Evolutionary conservation across 2,113 vertebrate genomes (phyloP).

Genomic region (Tupaia tana): DNA sequence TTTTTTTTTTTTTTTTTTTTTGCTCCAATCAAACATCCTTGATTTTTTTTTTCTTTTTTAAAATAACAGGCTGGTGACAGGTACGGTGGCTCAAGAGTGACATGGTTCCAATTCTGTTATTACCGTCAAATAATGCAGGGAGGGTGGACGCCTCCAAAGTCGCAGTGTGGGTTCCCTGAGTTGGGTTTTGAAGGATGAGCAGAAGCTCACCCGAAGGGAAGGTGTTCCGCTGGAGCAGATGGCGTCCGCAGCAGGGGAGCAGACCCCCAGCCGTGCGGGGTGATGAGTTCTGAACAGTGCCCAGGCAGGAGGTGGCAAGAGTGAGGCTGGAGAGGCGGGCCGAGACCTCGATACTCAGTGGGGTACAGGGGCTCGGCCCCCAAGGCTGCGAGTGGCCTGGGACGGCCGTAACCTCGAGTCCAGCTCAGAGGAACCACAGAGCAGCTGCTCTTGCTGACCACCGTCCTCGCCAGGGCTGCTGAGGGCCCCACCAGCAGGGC

Average conservation of each 20-base stretch:
- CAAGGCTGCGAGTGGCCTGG: neutral
- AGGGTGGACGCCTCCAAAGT: neutral
- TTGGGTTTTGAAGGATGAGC: neutral
- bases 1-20: no score
- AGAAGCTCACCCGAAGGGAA: neutral
- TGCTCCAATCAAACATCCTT: conserved; percentile 72
- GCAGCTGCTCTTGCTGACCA: no score
- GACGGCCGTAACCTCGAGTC: neutral
- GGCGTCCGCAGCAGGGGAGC: no score
- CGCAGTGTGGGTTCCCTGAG: neutral
- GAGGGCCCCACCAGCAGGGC: no score
- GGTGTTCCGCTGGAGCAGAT: neutral
- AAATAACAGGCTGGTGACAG: conserved; percentile 75
- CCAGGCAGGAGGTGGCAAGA: no score
- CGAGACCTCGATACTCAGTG: neutral
- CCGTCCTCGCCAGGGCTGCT: no score
- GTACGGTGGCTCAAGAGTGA: conserved; percentile 70
- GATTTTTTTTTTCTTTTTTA: conserved; percentile 60
- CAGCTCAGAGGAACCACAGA: no score
- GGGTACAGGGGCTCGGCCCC: neutral
- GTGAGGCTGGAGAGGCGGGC: neutral
- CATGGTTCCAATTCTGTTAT: conserved; percentile 61
- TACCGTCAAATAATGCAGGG: neutral
- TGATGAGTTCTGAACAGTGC: no score
- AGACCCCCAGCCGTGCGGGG: no score